Base-by-base conservation (phyloP, 2,797 vertebrate genomes). In the Fistularia tabacaria region DNA sequence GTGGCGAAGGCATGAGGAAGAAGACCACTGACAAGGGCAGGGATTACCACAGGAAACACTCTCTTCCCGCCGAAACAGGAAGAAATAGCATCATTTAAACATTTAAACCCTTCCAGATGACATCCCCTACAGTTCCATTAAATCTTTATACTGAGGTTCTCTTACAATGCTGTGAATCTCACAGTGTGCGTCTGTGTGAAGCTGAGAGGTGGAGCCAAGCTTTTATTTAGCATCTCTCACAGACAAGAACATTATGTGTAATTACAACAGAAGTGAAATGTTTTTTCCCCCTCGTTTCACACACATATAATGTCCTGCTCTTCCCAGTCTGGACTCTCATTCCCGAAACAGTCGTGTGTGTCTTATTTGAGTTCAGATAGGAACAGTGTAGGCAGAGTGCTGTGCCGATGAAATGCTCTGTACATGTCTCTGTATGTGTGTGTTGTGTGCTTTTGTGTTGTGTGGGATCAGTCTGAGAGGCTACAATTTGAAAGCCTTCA, bases 71-170 rank as follows among this genome's bases (percentile, higher is more conserved):
- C 58, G 61, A 12, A 14, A 53, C 62, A 43, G 69, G 37, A 66
- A 77, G 71, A 84, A 87, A 80, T 81, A 78, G 81, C 68, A 78
- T 50, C 67, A 69, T 75, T 86, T 79, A 85, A 87, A 87, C 68
- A 89, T 88, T 87, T 81, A 86, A 79, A 78, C 46, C 66, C 65
- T 64, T 66, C 56, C 70, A 82, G 77, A 77, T 46, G 54, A 79
- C 75, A 48, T 66, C 69, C 66, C 67, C 76, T 72, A 69, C 73
- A 64, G 63, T 65, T 78, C 64, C 68, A 86, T 86, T 80, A 83
- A 87, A 86, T 78, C 74, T 87, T 86, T 49, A 85, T 80, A 5
- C 46, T 9, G 46, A 59, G 59, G 57, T 69, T 62, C 51, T 66
- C 51, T 59, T 64, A 67, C 60, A 71, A 55, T 62, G 70, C 57